Evolutionary conservation across 2,888 invertebrate species (phyloP), one percentile per base, ranked within the genome.

Genomic region (Neoscelio sp.): DNA sequence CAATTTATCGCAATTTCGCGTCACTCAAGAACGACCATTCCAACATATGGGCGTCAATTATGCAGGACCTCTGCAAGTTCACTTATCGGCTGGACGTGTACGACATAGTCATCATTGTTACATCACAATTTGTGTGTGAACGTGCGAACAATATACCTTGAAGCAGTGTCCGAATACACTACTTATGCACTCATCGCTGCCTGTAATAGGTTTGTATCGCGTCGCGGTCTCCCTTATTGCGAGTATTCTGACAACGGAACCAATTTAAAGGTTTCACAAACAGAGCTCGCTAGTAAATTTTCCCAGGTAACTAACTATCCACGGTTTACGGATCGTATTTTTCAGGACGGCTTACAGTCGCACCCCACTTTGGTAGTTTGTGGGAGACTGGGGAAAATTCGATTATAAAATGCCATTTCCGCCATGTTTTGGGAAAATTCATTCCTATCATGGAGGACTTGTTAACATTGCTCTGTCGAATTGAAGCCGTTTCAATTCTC

Each of bases 401-500:
- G n/a, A n/a, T n/a, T n/a, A 28, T 28, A 6, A 52, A 52, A 10
- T 17, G 30, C 12, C 52, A 52, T 52, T 30, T 52, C 17, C 52
- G 30, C 5, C 30, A 30, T n/a, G 30, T 52, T n/a, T 15, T 52
- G 7, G 10, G 10, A 8, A n/a, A 52, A 6, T 13, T 15, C 5
- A 15, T n/a, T 7, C 26, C 30, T 1, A 52, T 30, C 2, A 30
- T 30, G 5, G 33, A 52, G 12, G 30, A 52, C 7, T n/a, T 33
- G 12, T n/a, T n/a, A 15, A 52, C 30, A 1, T 10, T 52, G 10
- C 18, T 81, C 0, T 65, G 60, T 33, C 18, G 74, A 17, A 67
- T 78, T 7, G 78, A 80, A 56, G 70, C 78, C 3, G 50, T 58
- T 3, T 78, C 0, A 81, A 81, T 33, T 80, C 80, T 0, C 54